A percentile compares a stretch with the other conserved stretches of the same genome.
These are phyloP conservation scores for Lycodopsis pacificus DNA, from an alignment of 2,797 vertebrate species.

Conservation along the genomic window DNA sequence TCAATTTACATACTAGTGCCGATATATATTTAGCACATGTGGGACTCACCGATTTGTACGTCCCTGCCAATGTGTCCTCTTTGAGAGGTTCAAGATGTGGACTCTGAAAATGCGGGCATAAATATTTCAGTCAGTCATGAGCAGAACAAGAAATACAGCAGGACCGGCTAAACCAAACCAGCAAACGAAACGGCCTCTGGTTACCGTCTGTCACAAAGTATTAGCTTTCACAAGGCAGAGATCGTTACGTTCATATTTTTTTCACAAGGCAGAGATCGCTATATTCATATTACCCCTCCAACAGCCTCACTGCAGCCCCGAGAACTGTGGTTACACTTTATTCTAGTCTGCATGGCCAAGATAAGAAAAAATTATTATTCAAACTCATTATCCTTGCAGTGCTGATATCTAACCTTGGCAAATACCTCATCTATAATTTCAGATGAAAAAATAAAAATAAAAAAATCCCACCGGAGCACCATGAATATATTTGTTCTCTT, in stretches of 20 bases:
- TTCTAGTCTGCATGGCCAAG: constrained; percentile 17
- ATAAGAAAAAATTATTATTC: constrained; percentile 38
- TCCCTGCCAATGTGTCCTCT: constrained; percentile 85
- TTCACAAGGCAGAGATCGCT: constrained; percentile 7
- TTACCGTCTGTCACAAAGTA: constrained; percentile 37
- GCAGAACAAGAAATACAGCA: constrained; percentile 22
- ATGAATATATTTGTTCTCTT: not conserved
- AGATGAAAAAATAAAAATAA: not conserved
- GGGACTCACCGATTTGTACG: constrained; percentile 87
- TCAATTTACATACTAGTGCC: not conserved
- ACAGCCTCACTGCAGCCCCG: constrained; percentile 4
- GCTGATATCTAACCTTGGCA: constrained; percentile 10
- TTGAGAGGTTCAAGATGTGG: constrained; percentile 90
- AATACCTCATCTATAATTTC: constrained; percentile 18
- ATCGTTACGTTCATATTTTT: not conserved
- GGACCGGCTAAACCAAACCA: not conserved
- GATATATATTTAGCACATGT: not conserved
- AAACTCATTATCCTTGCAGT: not conserved
- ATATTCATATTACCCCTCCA: constrained; percentile 12
- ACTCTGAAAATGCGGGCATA: constrained; percentile 77
- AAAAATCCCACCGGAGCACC: not conserved
- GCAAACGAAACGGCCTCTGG: constrained; percentile 7
- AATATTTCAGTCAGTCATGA: constrained; percentile 52
- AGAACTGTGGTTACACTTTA: not conserved
- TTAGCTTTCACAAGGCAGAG: constrained; percentile 21